Evolutionary conservation across 2,888 invertebrate genomes (phyloP), one percentile per base, ranked within the genome.

Genomic region (Galeopsomyia nigrocyanea): DNA sequence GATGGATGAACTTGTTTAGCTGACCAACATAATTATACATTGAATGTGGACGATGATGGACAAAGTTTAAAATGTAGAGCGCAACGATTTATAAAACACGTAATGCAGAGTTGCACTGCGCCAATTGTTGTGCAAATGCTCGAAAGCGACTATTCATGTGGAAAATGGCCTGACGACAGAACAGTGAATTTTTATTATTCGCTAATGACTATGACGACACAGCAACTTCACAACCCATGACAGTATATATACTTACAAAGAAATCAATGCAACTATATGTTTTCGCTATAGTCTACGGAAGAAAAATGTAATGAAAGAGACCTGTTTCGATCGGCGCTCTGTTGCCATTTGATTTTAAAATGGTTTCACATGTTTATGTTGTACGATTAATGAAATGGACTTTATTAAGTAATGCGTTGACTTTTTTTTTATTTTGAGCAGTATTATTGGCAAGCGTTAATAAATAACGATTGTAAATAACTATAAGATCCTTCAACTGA

Each of bases 171-270:
- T 19, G 46, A 56, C 31, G 56, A 62, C 39, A 39, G 62, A n/a
- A 61, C 14, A 46, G 17, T 53, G 39, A 58, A 22, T 14, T 62
- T 26, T 9, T 17, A 62, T 55, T 26, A 50, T 53, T 57, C 39
- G 19, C 26, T 46, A 56, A 60, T 19, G n/a, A 65, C 51, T 60
- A 17, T 57, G 21, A 68, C 58, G 55, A 62, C 47, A 62, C 62
- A 21, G 47, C 16, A 53, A 53, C 21, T 58, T 51, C 57, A 72
- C 22, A 68, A 64, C 62, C n/a, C n/a, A 60, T 58, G 46, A 2
- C 26, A 39, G 39, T 70, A 51, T 47, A 58, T 50, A 58, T 67
- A 72, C 68, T 68, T 73, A 62, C 71, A 57, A 71, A 47, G 61
- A 56, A 56, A 51, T 57, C 46, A 53, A 60, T 56, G 63, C 72